phyloP scores from a whole-genome alignment of 2,888 invertebrate species.

The Macrophya annulata region DNA sequence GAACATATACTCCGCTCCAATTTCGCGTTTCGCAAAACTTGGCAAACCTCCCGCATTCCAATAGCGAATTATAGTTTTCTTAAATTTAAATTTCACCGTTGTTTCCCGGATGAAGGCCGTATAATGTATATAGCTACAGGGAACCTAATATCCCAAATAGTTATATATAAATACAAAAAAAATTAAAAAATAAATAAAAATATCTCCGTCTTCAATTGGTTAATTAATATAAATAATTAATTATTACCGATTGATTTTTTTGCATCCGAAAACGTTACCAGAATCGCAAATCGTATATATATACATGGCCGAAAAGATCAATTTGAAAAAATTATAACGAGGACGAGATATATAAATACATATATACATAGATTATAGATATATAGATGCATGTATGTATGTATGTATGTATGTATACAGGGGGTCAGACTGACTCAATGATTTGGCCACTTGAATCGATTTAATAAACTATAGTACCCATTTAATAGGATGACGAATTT shows the following conservation, averaged over 20 bases:
- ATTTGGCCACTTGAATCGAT: constrained; percentile 67
- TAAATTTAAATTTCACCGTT: constrained; percentile 8
- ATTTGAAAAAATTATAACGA: no score
- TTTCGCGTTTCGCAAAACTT: neutral
- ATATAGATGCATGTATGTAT: neutral
- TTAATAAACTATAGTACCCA: constrained; percentile 60
- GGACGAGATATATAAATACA: no score
- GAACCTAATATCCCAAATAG: neutral
- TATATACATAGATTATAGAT: neutral
- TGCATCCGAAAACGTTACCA: no score
- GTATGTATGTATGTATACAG: no score
- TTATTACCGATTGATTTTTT: no score
- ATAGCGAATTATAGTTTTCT: neutral
- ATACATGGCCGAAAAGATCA: no score
- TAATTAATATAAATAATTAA: no score
- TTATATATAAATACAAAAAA: neutral
- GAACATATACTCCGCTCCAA: neutral
- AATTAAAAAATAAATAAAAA: no score
- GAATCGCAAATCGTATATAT: no score
- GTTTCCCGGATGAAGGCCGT: neutral
- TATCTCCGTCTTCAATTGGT: no score
- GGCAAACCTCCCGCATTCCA: constrained; percentile 37
- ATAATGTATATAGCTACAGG: neutral
- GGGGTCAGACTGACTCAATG: constrained; percentile 3
- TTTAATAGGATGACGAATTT: constrained; percentile 54